Base-by-base conservation (phyloP, 2,113 vertebrate genomes). In the Macaca nemestrina region DNA sequence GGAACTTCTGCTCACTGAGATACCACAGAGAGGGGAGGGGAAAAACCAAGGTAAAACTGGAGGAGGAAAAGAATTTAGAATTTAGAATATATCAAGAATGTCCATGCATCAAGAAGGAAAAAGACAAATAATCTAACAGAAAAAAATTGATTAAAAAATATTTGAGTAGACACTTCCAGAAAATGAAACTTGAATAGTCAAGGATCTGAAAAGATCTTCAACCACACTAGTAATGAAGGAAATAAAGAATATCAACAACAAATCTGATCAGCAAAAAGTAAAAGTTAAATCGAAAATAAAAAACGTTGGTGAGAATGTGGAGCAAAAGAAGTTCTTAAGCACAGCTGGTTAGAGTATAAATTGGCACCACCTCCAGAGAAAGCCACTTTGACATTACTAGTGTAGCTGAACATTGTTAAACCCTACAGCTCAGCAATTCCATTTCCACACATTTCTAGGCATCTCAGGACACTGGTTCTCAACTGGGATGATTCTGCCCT, bases 201-300 rank as follows among this genome's bases (percentile, higher is more conserved):
- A 93, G 88, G 20, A 83, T 83, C 14, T 83, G 38, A 84, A 91
- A 90, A 92, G 50, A 92, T 32, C 35, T 23, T 79, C 50, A 84
- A 64, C 35, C 10, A 92, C 20, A 84, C 43, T 52, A 78, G 35
- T 57, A 94, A 70, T 25, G 11, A 88, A 68, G 61, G 48, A 90
- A 80, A 52, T 68, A 90, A 86, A 80, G 83, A 67, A 11, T 61
- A 61, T 61, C 14, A 80, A 92, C 20, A 18, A 88, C 38, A 94
- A 67, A 61, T 64, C n/a, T 35, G 10, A 75, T 73, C 38, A 52
- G 16, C 20, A 75, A 94, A 48, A 85, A 64, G 38, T 7, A 35
- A 73, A 61, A 20, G 38, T 82, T 14, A 75, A 38, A 30, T 0
- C 38, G 59, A 94, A 94, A 83, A 84, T 8, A 79, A 18, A 30